Percentiles rank a stretch among this genome's conserved stretches.
phyloP scores from a whole-genome alignment of 2,113 vertebrate genomes.

The Cinclus mexicanus region DNA sequence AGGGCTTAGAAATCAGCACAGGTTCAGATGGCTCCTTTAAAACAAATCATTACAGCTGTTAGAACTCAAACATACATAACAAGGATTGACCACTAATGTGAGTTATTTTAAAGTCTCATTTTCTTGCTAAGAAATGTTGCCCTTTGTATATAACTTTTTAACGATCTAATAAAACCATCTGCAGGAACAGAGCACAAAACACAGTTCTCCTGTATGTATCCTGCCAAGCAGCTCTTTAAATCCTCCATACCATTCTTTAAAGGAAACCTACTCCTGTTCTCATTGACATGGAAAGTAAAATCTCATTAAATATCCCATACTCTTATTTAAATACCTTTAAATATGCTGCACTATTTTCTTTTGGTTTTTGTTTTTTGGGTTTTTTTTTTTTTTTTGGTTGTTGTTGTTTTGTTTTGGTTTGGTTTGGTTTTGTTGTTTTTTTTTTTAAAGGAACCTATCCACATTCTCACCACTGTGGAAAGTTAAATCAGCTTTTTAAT shows the following conservation, averaged over 20 bases:
- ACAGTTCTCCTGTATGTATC: background rate
- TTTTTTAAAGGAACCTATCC: background rate
- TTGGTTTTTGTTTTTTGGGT: background rate
- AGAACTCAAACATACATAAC: constrained; percentile 26
- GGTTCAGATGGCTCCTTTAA: constrained; percentile 55
- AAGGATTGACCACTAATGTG: constrained; percentile 42
- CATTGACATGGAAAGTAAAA: background rate
- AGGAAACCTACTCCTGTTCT: background rate
- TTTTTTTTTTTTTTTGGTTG: background rate
- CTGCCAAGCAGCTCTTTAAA: background rate
- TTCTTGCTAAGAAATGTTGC: constrained; percentile 34
- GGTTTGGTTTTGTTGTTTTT: too few species aligned
- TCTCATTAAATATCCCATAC: background rate
- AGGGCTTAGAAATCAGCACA: constrained; percentile 65
- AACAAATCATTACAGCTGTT: constrained; percentile 62
- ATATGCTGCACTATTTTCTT: background rate
- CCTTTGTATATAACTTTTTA: constrained; percentile 25
- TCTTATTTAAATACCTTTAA: background rate
- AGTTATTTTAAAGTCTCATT: constrained; percentile 56
- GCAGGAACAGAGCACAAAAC: background rate
- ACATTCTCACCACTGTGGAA: background rate
- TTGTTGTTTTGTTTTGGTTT: too few species aligned
- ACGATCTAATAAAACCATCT: background rate
- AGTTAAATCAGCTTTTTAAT: background rate
- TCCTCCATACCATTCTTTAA: background rate